Evolutionary conservation across 2,888 invertebrate genomes (phyloP).

Genomic region (Drosophila picticornis): DNA sequence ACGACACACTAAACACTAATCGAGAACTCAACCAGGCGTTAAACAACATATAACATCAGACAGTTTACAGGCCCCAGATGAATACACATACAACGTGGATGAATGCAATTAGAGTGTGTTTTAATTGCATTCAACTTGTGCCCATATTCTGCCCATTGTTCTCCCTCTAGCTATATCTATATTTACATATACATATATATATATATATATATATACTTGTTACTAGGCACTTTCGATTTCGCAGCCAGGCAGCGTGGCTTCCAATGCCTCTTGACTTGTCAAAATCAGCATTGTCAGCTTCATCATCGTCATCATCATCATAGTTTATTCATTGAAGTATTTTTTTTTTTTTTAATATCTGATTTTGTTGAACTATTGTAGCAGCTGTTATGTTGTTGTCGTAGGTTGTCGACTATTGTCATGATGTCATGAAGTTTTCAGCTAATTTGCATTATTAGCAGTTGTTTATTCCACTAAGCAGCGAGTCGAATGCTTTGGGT

Average conservation of each 20-base stretch:
- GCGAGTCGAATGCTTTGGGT: constrained; percentile 3
- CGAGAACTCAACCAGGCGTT: constrained; percentile 59
- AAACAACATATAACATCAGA: constrained; percentile 61
- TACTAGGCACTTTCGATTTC: constrained; percentile 66
- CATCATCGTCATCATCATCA: constrained; percentile 20
- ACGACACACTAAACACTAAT: constrained; percentile 11
- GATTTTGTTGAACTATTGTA: constrained; percentile 18
- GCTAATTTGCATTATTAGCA: constrained; percentile 71
- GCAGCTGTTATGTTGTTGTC: constrained; percentile 60
- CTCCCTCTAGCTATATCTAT: not conserved
- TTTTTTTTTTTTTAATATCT: constrained; percentile 27
- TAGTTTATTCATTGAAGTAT: constrained; percentile 40
- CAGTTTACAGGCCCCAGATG: constrained; percentile 59
- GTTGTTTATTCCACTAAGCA: constrained; percentile 30
- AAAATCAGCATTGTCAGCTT: constrained; percentile 38
- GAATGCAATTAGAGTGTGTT: constrained; percentile 42
- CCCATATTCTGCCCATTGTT: constrained; percentile 45
- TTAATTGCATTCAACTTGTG: constrained; percentile 42
- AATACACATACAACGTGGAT: constrained; percentile 11
- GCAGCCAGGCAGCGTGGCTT: constrained; percentile 35
- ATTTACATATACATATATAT: constrained; percentile 4
- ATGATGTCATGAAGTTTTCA: constrained; percentile 70
- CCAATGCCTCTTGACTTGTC: constrained; percentile 33
- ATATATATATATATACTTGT: constrained; percentile 9
- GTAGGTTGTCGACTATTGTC: constrained; percentile 63